phyloP scores from a whole-genome alignment of 2,888 invertebrate species.

The Prosopocoilus inquinatus region DNA sequence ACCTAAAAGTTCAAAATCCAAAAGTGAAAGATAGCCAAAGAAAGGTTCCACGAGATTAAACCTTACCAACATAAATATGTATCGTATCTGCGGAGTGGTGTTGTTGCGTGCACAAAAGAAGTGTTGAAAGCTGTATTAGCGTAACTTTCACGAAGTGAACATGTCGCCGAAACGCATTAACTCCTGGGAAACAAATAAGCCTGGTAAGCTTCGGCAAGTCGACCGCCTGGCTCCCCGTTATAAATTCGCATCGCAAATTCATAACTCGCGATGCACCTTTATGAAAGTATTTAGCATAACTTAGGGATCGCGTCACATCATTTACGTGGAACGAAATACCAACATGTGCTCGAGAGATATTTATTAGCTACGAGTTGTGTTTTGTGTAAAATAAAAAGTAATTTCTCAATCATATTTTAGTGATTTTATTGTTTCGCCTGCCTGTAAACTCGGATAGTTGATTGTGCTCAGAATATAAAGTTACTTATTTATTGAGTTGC shows the following conservation, averaged over 20 bases:
- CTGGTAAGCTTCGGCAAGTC: not conserved
- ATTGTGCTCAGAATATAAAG: slow-evolving; percentile 53
- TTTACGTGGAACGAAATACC: slow-evolving; percentile 33
- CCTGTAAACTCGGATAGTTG: slow-evolving; percentile 52
- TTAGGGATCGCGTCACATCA: slow-evolving; percentile 36
- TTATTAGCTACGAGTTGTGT: slow-evolving; percentile 45
- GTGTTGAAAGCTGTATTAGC: no score
- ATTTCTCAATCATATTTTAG: slow-evolving; percentile 53
- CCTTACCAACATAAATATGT: no score
- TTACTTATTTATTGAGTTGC: slow-evolving; percentile 52
- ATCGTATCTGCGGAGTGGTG: no score
- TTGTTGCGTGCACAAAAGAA: no score
- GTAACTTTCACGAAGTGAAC: no score
- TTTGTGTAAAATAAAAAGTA: slow-evolving; percentile 47
- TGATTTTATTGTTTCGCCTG: slow-evolving; percentile 52
- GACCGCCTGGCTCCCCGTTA: slow-evolving; percentile 9
- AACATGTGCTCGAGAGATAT: slow-evolving; percentile 45
- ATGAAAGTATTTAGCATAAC: slow-evolving; percentile 40
- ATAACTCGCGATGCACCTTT: slow-evolving; percentile 33
- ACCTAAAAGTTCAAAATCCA: no score
- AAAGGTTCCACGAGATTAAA: no score
- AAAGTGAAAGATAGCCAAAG: no score
- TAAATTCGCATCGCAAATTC: slow-evolving; percentile 28
- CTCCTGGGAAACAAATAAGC: not conserved
- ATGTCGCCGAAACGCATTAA: no score